A percentile compares a stretch with the other conserved stretches of the same genome.
Conservation (phyloP, 2,797 vertebrate genomes). For the Eutrigla gurnardus region DNA sequence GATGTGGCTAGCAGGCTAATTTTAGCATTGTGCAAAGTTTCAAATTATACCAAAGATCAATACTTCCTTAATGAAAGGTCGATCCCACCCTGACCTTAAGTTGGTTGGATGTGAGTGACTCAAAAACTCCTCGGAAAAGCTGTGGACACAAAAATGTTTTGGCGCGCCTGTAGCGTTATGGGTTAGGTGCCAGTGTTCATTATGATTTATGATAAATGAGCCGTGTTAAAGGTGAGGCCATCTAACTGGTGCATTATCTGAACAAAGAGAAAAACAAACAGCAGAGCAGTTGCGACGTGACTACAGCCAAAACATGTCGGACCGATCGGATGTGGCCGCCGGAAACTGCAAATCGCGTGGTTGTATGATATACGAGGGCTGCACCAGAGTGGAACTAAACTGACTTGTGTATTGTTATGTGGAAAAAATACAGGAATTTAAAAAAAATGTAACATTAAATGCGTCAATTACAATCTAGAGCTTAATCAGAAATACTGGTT, state of each 20-base stretch:
- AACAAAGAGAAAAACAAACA: slow-evolving; percentile 9
- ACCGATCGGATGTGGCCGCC: not conserved
- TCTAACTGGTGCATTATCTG: not conserved
- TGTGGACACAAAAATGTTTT: not conserved
- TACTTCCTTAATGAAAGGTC: not conserved
- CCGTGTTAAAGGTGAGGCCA: not conserved
- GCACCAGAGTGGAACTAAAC: no score
- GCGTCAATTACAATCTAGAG: no score
- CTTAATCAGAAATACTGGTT: no score
- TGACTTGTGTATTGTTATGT: no score
- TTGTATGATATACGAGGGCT: not conserved
- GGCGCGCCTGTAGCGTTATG: not conserved
- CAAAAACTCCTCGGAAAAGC: not conserved
- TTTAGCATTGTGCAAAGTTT: not conserved
- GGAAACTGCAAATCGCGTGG: not conserved
- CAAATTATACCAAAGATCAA: not conserved
- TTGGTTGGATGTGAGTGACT: not conserved
- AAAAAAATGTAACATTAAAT: no score
- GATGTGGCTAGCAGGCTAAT: not conserved
- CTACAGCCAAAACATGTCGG: not conserved
- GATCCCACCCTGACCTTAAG: not conserved
- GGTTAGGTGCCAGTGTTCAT: not conserved
- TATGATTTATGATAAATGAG: not conserved
- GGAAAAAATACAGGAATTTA: no score
- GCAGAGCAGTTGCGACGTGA: not conserved